Evolutionary conservation across 2,888 invertebrate species (phyloP).

Genomic region (Leucania comma): DNA sequence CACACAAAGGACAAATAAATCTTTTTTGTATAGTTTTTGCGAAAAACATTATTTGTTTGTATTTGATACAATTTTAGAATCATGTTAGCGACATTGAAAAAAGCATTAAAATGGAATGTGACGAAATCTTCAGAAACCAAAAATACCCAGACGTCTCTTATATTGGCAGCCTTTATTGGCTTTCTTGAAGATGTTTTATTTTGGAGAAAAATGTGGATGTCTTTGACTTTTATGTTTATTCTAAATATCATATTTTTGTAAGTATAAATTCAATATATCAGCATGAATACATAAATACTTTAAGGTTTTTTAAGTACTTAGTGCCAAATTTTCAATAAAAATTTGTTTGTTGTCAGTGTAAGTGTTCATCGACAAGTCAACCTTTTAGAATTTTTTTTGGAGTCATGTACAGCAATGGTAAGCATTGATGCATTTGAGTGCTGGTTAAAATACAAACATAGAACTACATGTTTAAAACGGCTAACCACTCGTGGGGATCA

Average conservation of each 20-base stretch:
- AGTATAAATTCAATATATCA: constrained; percentile 65
- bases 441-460: constrained; percentile 86
- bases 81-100: constrained; percentile 81
- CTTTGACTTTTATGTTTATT: constrained; percentile 79
- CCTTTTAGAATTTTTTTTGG: constrained; percentile 78
- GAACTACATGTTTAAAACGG: constrained; percentile 82
- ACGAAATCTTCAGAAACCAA: constrained; percentile 73
- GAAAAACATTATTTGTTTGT: neutral
- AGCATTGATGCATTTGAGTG: constrained; percentile 83
- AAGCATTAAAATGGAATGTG: constrained; percentile 77
- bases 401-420: constrained; percentile 71
- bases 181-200: constrained; percentile 85
- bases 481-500: constrained; percentile 74
- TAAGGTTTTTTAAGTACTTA: neutral
- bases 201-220: constrained; percentile 85
- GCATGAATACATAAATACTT: neutral
- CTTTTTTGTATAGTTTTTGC: constrained; percentile 3
- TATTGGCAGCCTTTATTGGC: constrained; percentile 78
- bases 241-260: constrained; percentile 82
- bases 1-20: constrained; percentile 1
- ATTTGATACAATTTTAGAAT: constrained; percentile 23
- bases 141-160: constrained; percentile 74
- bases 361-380: constrained; percentile 79
- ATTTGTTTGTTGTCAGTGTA: constrained; percentile 75
- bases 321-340: constrained; percentile 11